phyloP scores from a whole-genome alignment of 1,140 invertebrate species.

The Bilobella aurantiaca region DNA sequence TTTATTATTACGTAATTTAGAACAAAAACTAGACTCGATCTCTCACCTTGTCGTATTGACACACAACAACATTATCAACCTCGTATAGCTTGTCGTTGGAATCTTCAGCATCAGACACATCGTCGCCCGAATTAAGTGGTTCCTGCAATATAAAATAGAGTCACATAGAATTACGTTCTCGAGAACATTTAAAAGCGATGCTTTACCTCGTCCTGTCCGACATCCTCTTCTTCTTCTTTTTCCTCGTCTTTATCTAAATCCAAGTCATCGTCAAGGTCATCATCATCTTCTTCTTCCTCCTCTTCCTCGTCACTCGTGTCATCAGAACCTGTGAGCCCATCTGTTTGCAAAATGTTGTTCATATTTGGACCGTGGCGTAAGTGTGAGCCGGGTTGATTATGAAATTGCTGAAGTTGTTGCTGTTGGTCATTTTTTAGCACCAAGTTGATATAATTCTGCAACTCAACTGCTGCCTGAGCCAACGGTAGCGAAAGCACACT shows the following conservation, averaged over 20 bases:
- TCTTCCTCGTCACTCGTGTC: constrained; percentile 59
- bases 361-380: constrained; percentile 18
- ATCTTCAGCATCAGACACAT: constrained; percentile 88
- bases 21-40: too few relatives aligned
- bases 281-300: constrained; percentile 60
- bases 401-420: constrained; percentile 38
- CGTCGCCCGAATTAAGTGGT: constrained; percentile 88
- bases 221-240: constrained; percentile 63
- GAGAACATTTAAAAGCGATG: neutral
- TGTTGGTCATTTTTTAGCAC: constrained; percentile 50
- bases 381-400: too few relatives aligned
- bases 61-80: constrained; percentile 97
- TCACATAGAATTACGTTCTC: too few relatives aligned
- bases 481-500: constrained; percentile 71
- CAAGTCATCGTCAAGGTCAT: constrained; percentile 65
- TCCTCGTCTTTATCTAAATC: constrained; percentile 49
- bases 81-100: constrained; percentile 81
- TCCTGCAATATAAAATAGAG: constrained; percentile 49
- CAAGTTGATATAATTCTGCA: constrained; percentile 76
- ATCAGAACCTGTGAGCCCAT: constrained; percentile 63
- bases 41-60: constrained; percentile 99
- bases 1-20: constrained; percentile 30
- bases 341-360: constrained; percentile 45
- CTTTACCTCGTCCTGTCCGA: constrained; percentile 49
- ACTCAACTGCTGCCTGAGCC: constrained; percentile 59